Conservation (phyloP, 2,888 invertebrate genomes). For the Idaea straminata region DNA sequence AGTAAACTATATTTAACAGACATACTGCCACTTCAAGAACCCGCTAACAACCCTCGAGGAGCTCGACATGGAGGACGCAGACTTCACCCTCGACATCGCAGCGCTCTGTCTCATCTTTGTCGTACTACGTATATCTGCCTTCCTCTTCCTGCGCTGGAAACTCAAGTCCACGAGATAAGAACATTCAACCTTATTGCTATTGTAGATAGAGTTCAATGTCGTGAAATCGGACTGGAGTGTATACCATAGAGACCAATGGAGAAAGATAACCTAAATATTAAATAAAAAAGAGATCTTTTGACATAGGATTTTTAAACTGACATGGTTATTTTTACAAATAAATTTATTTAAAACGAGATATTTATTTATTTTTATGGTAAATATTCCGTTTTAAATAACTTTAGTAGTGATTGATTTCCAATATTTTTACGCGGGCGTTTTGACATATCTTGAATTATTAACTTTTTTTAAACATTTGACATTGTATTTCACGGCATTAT, state of each 20-base stretch:
- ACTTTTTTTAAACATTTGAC: neutral
- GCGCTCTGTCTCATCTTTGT: constrained; percentile 90
- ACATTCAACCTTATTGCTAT: constrained; percentile 15
- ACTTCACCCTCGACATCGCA: constrained; percentile 88
- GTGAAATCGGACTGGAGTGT: neutral
- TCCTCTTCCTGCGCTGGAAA: constrained; percentile 93
- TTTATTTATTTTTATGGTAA: neutral
- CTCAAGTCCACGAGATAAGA: constrained; percentile 87
- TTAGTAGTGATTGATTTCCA: no score
- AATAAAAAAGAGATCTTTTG: no score
- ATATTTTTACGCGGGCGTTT: neutral
- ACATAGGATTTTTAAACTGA: no score
- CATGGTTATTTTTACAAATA: no score
- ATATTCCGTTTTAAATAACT: neutral
- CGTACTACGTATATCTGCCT: constrained; percentile 89
- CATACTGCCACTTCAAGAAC: constrained; percentile 92
- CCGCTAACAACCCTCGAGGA: constrained; percentile 91
- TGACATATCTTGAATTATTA: neutral
- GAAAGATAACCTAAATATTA: no score
- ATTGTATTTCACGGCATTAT: neutral
- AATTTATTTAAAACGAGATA: neutral
- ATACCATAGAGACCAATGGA: no score
- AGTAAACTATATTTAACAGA: constrained; percentile 53
- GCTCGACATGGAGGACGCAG: constrained; percentile 90
- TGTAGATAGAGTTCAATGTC: neutral